These are phyloP conservation scores for Cryptocheilus praepositus DNA, from an alignment of 2,888 invertebrate species.

Conservation along the genomic window DNA sequence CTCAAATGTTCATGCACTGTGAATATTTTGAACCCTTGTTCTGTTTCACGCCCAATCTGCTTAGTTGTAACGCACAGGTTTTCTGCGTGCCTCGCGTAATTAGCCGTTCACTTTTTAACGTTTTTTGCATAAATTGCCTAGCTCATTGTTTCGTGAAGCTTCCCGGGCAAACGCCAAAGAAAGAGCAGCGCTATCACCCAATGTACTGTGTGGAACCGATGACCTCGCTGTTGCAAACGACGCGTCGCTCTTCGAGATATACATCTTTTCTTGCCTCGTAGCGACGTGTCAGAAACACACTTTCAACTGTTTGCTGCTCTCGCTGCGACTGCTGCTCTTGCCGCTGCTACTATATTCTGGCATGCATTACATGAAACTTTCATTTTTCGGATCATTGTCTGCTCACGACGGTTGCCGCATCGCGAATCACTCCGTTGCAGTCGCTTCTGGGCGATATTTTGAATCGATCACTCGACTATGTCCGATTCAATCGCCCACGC, in stretches of 20 bases:
- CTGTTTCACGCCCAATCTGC: too few species aligned
- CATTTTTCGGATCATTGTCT: too few species aligned
- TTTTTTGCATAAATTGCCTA: too few species aligned
- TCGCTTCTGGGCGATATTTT: constrained; percentile 30
- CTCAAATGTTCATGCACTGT: too few species aligned
- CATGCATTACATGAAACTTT: too few species aligned
- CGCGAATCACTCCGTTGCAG: constrained; percentile 17
- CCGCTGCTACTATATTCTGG: neutral
- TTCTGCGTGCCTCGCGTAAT: too few species aligned
- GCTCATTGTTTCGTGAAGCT: neutral
- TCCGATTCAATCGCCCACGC: constrained; percentile 7
- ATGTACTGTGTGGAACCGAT: constrained; percentile 20
- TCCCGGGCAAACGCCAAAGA: constrained; percentile 22
- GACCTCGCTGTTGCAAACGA: constrained; percentile 9
- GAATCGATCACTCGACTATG: constrained; percentile 22
- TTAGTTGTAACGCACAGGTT: too few species aligned
- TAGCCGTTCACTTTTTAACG: too few species aligned
- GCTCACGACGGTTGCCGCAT: constrained; percentile 13
- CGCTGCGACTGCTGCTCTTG: neutral
- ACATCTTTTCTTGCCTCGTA: constrained; percentile 26
- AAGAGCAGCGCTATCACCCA: constrained; percentile 10
- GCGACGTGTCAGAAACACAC: constrained; percentile 23
- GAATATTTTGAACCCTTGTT: too few species aligned
- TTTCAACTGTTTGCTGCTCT: neutral
- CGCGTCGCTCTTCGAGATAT: constrained; percentile 29